These are phyloP conservation scores for Acanthochromis polyacanthus DNA, from an alignment of 2,113 vertebrate genomes.

Conservation along the genomic window DNA sequence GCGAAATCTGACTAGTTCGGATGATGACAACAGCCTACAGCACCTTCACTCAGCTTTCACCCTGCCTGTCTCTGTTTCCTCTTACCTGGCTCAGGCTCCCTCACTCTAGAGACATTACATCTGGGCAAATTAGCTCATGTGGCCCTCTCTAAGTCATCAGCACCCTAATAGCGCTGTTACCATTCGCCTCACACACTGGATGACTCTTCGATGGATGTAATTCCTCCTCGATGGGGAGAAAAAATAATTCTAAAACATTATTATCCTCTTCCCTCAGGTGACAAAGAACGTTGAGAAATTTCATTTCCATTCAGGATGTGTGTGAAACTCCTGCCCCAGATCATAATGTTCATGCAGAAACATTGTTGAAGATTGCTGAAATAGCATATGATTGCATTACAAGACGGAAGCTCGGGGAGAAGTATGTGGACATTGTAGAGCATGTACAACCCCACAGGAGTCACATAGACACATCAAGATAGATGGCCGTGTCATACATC, in stretches of 20 bases:
- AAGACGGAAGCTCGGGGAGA: background rate
- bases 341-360: constrained; percentile 6
- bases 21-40: constrained; percentile 26
- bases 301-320: constrained; percentile 15
- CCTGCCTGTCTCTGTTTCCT: background rate
- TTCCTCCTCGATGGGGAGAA: constrained; percentile 18
- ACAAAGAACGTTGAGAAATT: constrained; percentile 17
- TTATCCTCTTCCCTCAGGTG: constrained; percentile 44
- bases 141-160: constrained; percentile 55
- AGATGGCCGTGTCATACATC: constrained; percentile 37
- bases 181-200: constrained; percentile 32
- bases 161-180: constrained; percentile 44
- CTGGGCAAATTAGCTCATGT: constrained; percentile 29
- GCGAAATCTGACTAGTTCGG: constrained; percentile 3
- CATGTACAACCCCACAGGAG: background rate
- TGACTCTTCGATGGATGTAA: constrained; percentile 17
- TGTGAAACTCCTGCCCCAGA: background rate
- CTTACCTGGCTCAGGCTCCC: background rate
- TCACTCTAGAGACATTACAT: constrained; percentile 11
- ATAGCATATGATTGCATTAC: background rate
- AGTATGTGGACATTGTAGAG: background rate
- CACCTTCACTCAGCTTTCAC: background rate
- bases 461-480: constrained; percentile 21
- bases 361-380: background rate
- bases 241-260: constrained; percentile 35